phyloP scores from a whole-genome alignment of 2,888 invertebrate species.

The Drosophila ezoana region DNA sequence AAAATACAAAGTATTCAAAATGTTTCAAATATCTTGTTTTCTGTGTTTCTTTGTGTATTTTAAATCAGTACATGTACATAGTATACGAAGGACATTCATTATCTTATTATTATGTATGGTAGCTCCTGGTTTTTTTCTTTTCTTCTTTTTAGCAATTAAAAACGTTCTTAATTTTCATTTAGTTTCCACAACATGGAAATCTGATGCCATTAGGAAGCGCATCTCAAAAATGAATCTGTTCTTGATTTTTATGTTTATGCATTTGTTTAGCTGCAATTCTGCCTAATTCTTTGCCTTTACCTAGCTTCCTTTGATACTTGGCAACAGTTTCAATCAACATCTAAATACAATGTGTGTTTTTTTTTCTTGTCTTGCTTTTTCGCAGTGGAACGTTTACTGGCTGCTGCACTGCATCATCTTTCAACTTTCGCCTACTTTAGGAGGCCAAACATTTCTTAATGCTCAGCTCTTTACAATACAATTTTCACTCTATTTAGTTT shows the following conservation, averaged over 20 bases:
- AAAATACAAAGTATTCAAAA: constrained; percentile 78
- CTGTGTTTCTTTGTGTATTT: constrained; percentile 55
- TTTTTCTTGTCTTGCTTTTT: constrained; percentile 31
- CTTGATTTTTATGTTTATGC: constrained; percentile 8
- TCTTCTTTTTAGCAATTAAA: constrained; percentile 59
- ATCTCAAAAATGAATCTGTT: constrained; percentile 30
- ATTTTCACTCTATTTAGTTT: constrained; percentile 35
- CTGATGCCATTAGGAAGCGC: constrained; percentile 38
- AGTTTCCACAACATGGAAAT: constrained; percentile 28
- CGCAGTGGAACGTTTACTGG: constrained; percentile 74
- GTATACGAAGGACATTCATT: constrained; percentile 77
- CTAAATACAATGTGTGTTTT: constrained; percentile 44
- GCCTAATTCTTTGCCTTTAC: constrained; percentile 23
- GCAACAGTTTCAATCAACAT: constrained; percentile 41
- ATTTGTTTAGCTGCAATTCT: constrained; percentile 24
- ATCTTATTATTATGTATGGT: constrained; percentile 69
- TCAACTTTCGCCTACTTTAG: constrained; percentile 21
- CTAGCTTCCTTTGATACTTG: constrained; percentile 24
- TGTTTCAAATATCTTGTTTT: constrained; percentile 43
- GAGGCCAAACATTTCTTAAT: constrained; percentile 34
- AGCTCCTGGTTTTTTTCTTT: constrained; percentile 67
- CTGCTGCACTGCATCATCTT: constrained; percentile 26
- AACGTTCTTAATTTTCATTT: constrained; percentile 35
- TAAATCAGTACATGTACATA: constrained; percentile 74
- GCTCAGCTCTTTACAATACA: constrained; percentile 46